These are phyloP conservation scores for Pyrocoelia pectoralis DNA, from an alignment of 2,888 invertebrate genomes.

Conservation along the genomic window DNA sequence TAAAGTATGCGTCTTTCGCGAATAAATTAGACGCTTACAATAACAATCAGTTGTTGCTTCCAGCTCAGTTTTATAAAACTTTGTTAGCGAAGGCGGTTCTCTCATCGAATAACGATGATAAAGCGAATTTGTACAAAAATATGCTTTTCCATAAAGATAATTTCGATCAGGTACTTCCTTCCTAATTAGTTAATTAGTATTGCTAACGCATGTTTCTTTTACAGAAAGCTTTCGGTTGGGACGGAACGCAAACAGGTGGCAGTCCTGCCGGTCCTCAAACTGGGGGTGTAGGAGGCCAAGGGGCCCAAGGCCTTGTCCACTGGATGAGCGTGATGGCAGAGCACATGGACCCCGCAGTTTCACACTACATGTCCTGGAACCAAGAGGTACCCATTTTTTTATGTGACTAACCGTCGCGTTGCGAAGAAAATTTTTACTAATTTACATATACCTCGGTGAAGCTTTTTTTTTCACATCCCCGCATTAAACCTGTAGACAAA, in stretches of 20 bases:
- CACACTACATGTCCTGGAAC: constrained; percentile 72
- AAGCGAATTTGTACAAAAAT: constrained; percentile 58
- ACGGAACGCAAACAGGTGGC: constrained; percentile 61
- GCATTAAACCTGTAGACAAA: constrained; percentile 31
- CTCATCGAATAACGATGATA: constrained; percentile 58
- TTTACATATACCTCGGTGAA: background rate
- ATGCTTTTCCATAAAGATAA: constrained; percentile 59
- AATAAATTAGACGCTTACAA: constrained; percentile 60
- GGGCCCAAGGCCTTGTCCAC: constrained; percentile 84
- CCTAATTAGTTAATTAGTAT: background rate
- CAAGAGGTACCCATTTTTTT: too few species aligned
- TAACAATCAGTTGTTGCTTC: constrained; percentile 65
- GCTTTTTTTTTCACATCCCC: constrained; percentile 21
- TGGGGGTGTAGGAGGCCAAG: constrained; percentile 69
- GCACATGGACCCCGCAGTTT: constrained; percentile 87
- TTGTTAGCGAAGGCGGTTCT: constrained; percentile 77
- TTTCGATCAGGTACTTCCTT: constrained; percentile 56
- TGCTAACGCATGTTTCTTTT: constrained; percentile 51
- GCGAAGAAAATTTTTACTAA: background rate
- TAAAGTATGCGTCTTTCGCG: constrained; percentile 58
- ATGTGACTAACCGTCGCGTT: constrained; percentile 11
- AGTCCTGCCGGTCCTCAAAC: constrained; percentile 62
- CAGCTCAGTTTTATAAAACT: constrained; percentile 81
- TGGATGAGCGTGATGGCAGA: constrained; percentile 98
- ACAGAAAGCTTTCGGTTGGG: constrained; percentile 67